These are phyloP conservation scores for Aphaenogaster floridana DNA, from an alignment of 1,140 invertebrate species.

Conservation along the genomic window DNA sequence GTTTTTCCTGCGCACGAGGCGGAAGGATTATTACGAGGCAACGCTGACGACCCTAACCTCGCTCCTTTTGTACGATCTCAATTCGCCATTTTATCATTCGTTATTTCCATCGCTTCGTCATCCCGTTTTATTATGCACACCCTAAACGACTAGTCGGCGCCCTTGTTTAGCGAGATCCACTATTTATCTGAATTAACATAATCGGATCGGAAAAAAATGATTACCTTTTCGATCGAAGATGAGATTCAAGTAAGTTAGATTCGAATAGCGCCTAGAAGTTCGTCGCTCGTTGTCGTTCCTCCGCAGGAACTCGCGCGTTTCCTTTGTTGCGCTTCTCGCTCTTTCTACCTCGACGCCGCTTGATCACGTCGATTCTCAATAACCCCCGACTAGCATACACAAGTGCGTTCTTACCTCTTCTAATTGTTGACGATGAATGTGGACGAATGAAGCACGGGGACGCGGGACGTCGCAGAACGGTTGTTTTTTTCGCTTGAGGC, in stretches of 20 bases:
- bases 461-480: background rate
- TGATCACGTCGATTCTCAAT: background rate
- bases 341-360: background rate
- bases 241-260: background rate
- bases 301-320: background rate
- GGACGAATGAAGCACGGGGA: background rate
- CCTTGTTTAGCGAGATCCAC: background rate
- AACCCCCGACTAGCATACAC: background rate
- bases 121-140: background rate
- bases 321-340: background rate
- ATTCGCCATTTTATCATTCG: conserved; percentile 18
- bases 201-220: background rate
- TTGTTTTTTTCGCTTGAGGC: background rate
- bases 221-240: background rate
- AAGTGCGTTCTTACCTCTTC: background rate
- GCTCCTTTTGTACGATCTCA: background rate
- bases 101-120: background rate
- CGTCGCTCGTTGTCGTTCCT: background rate
- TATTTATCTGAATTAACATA: background rate
- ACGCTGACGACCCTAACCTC: background rate
- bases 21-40: too few relatives aligned
- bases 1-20: background rate
- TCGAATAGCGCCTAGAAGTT: background rate
- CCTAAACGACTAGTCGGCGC: background rate
- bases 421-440: background rate